A percentile compares a stretch with the other conserved stretches of the same genome.
These are phyloP conservation scores for Intellagama lesueurii DNA, from an alignment of 2,797 vertebrate genomes.

Conservation along the genomic window DNA sequence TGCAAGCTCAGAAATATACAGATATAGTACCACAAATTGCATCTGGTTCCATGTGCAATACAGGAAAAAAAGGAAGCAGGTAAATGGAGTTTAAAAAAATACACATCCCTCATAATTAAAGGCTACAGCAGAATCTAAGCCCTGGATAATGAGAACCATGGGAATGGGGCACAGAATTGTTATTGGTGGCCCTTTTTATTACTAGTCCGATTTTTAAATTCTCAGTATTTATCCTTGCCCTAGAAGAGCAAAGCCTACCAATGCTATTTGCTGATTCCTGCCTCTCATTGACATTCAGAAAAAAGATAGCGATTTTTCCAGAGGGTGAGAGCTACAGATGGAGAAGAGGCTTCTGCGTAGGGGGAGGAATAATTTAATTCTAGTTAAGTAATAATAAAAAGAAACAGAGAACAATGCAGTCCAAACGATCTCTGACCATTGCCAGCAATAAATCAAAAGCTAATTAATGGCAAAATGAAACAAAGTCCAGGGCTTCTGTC, in stretches of 20 bases:
- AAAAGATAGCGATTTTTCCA: neutral
- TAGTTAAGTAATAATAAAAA: neutral
- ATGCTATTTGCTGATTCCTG: neutral
- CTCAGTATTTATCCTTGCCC: neutral
- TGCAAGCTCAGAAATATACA: no score
- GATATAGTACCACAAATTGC: neutral
- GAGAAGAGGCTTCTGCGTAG: neutral
- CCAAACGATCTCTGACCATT: neutral
- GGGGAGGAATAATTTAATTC: neutral
- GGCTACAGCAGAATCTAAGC: no score
- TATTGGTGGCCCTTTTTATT: neutral
- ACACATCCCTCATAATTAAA: neutral
- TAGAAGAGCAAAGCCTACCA: neutral
- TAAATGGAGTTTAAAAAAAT: neutral
- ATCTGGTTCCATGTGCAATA: neutral
- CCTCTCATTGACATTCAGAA: neutral
- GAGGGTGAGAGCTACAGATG: neutral
- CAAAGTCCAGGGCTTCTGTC: constrained; percentile 27
- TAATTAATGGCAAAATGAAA: constrained; percentile 43
- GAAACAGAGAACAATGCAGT: constrained; percentile 5
- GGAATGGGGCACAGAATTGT: neutral
- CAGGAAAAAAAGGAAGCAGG: neutral
- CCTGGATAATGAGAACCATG: neutral
- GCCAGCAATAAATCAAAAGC: constrained; percentile 46
- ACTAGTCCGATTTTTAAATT: neutral